These are phyloP conservation scores for Grus americana DNA, from an alignment of 2,113 vertebrate genomes.

Conservation along the genomic window DNA sequence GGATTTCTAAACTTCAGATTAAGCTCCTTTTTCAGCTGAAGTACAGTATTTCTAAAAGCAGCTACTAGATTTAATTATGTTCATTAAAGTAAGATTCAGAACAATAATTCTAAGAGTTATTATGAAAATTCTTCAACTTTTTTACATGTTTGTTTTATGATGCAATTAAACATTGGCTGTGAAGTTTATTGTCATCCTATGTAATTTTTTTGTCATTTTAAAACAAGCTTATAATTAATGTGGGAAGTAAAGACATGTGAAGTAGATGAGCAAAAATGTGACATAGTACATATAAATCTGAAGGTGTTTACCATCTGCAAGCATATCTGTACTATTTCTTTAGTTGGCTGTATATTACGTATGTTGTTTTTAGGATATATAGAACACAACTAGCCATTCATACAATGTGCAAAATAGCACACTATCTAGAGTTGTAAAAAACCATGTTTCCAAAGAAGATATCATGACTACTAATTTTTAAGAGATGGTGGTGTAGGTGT, in stretches of 20 bases:
- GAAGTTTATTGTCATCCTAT: conserved; percentile 13
- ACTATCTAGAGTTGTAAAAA: not conserved
- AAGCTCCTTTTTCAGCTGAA: not conserved
- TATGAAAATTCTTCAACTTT: conserved; percentile 25
- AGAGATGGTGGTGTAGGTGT: not conserved
- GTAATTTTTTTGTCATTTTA: conserved; percentile 26
- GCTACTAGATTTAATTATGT: conserved; percentile 14
- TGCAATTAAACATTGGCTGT: conserved; percentile 7
- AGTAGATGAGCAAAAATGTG: not conserved
- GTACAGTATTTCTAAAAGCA: conserved; percentile 8
- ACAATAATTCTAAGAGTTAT: conserved; percentile 13
- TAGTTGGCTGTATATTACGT: not conserved
- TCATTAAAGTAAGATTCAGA: conserved; percentile 42
- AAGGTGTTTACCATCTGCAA: not conserved
- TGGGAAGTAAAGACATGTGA: not conserved
- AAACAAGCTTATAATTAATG: conserved; percentile 38
- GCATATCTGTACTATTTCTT: not conserved
- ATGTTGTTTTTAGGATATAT: not conserved
- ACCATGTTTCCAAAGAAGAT: not conserved
- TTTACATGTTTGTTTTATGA: conserved; percentile 36
- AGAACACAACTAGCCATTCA: not conserved
- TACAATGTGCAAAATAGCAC: not conserved
- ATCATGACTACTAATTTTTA: not conserved
- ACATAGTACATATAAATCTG: not conserved
- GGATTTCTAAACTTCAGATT: conserved; percentile 1